Conservation (phyloP, 2,113 vertebrate species). For the Cricetomys ansorgei region DNA sequence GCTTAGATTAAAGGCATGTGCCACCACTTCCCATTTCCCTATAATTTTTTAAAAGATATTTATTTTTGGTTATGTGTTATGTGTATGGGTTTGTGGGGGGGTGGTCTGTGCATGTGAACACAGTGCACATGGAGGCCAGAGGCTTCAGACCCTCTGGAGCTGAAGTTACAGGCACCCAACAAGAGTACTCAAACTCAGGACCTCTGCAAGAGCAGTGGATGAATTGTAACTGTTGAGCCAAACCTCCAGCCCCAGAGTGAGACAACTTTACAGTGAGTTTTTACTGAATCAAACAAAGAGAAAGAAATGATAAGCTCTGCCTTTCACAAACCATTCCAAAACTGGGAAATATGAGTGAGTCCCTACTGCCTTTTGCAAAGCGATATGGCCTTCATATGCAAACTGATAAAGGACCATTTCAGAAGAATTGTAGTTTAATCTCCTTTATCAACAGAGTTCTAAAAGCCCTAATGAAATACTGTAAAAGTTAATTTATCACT, state of each 20-base stretch:
- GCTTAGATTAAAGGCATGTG: no score
- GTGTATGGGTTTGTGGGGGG: neutral
- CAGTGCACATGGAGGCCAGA: neutral
- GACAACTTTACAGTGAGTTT: neutral
- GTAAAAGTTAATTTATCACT: slow-evolving; percentile 18
- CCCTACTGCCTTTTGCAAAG: neutral
- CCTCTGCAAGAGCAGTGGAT: neutral
- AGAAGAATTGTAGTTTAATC: slow-evolving; percentile 8
- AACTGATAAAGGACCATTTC: neutral
- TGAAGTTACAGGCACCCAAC: neutral
- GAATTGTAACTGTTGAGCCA: neutral
- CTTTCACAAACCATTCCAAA: slow-evolving; percentile 2
- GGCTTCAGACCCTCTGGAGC: neutral
- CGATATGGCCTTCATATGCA: neutral
- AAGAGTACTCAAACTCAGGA: neutral
- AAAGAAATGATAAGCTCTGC: neutral
- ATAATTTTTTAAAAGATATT: neutral
- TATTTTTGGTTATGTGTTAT: neutral
- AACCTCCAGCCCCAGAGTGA: neutral
- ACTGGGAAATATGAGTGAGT: neutral
- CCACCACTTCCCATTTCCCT: no score
- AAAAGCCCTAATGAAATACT: slow-evolving; percentile 35
- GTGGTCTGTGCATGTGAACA: no score
- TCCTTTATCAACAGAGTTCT: slow-evolving; percentile 35
- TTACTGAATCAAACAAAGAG: neutral